These are phyloP conservation scores for Pangasius djambal DNA, from an alignment of 2,797 vertebrate genomes.

Conservation along the genomic window DNA sequence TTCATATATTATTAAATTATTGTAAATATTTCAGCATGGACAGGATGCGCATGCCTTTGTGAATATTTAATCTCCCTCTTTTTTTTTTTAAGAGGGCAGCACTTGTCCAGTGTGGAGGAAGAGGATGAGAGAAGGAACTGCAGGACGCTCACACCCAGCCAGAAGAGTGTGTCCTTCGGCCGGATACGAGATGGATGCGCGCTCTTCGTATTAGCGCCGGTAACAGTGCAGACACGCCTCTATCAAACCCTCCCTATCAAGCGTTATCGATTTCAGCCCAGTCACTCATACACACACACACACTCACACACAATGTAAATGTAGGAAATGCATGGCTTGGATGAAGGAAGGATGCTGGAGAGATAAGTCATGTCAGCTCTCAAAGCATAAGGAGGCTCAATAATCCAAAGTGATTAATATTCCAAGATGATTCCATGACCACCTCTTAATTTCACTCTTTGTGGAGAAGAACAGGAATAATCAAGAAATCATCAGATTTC, in stretches of 20 bases:
- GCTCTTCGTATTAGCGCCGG: conserved; percentile 7
- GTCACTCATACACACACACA: neutral
- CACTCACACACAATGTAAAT: conserved; percentile 26
- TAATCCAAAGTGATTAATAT: neutral
- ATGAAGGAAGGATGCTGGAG: neutral
- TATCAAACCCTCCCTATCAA: conserved; percentile 36
- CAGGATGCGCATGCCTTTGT: conserved; percentile 69
- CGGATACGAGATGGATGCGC: neutral
- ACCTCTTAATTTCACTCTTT: neutral
- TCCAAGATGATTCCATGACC: neutral
- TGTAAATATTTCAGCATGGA: conserved; percentile 76
- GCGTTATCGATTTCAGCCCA: conserved; percentile 1
- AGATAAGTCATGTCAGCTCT: neutral
- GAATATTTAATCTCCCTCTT: conserved; percentile 69
- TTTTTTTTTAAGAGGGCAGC: conserved; percentile 53
- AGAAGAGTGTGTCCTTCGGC: conserved; percentile 40
- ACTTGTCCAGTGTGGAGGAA: conserved; percentile 50
- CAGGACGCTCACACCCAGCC: conserved; percentile 54
- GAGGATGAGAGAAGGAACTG: neutral
- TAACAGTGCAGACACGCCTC: conserved; percentile 34
- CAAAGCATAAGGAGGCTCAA: neutral
- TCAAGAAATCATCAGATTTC: neutral
- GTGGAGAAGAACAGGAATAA: neutral
- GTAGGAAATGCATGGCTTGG: neutral
- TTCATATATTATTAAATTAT: conserved; percentile 75